Evolutionary conservation across 2,113 vertebrate genomes (phyloP), one percentile per base, ranked within the genome.

Genomic region (Pachycephala philippinensis): DNA sequence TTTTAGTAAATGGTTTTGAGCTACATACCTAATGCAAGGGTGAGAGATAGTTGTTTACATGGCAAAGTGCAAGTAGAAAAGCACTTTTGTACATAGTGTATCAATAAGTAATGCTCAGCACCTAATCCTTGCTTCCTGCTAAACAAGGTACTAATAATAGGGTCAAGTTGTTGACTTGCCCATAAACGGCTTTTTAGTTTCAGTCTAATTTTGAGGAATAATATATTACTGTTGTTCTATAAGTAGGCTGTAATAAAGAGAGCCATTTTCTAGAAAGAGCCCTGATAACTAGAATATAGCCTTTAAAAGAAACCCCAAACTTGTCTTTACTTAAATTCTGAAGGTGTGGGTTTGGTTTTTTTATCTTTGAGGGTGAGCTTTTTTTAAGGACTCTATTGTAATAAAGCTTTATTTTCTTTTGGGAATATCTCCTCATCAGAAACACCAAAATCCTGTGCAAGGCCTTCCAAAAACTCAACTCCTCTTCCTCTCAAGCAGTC

Each of bases 401-500:
- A 76, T 40, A 61, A 33, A 49, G 15, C 74, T 93, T 19, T 92
- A 2, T 93, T 64, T 77, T 72, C 52, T 72, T 87, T 93, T 88
- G 80, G 45, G 4, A 93, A 37, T 79, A 77, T 86, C 27, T 90
- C 61, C 74, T 85, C n/a, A 84, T 78, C 80, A 98, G 98, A 98
- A 94, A 98, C 98, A 2, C 98, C 98, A 13, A 98, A 98, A 65
- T 97, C 99, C 85, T 98, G 97, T 87, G 89, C 96, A 18, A 99
- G 98, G 87, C 98, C 98, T 42, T 99, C 98, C 49, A 99, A 99
- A 98, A 99, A 98, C 94, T 99, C 98, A 7, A 98, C 99, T 77
- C 98, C 98, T 6, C 94, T 98, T 78, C 97, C 98, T 57, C 75
- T 98, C 69, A 99, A 99, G 97, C 99, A 99, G 98, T 99, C 99